These are phyloP conservation scores for Ischnura elegans DNA, from an alignment of 2,888 invertebrate species.

Conservation along the genomic window DNA sequence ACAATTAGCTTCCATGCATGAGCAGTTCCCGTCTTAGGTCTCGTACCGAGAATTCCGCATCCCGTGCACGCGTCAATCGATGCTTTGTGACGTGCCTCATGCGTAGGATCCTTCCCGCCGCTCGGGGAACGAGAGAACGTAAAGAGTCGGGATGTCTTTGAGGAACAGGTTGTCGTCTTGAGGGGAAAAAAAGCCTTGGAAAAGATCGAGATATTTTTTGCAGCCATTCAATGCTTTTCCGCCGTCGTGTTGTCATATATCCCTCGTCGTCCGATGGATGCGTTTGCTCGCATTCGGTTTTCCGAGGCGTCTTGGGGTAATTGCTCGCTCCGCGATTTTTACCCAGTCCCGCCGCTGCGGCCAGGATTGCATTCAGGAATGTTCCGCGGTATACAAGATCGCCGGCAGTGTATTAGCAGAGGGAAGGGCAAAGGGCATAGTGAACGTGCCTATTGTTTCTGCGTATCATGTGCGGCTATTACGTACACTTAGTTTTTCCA, in stretches of 20 bases:
- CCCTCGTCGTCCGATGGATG: neutral
- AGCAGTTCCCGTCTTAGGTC: neutral
- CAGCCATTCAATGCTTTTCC: neutral
- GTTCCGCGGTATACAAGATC: neutral
- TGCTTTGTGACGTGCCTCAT: neutral
- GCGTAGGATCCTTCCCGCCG: neutral
- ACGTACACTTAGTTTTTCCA: neutral
- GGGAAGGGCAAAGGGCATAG: neutral
- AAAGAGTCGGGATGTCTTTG: neutral
- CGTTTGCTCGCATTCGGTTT: neutral
- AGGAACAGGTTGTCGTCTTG: neutral
- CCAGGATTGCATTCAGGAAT: neutral
- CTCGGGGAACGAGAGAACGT: neutral
- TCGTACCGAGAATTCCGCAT: neutral
- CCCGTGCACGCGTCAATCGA: neutral
- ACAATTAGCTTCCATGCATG: no score
- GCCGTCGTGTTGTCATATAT: neutral
- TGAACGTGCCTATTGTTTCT: neutral
- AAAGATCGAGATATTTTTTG: neutral
- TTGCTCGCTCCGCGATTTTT: slow-evolving; percentile 18
- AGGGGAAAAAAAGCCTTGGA: neutral
- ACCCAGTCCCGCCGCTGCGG: neutral
- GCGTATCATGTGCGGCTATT: neutral
- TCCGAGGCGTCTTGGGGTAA: neutral
- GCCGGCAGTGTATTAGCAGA: neutral